phyloP scores from a whole-genome alignment of 2,888 invertebrate species.

The Rotaria sp. region DNA sequence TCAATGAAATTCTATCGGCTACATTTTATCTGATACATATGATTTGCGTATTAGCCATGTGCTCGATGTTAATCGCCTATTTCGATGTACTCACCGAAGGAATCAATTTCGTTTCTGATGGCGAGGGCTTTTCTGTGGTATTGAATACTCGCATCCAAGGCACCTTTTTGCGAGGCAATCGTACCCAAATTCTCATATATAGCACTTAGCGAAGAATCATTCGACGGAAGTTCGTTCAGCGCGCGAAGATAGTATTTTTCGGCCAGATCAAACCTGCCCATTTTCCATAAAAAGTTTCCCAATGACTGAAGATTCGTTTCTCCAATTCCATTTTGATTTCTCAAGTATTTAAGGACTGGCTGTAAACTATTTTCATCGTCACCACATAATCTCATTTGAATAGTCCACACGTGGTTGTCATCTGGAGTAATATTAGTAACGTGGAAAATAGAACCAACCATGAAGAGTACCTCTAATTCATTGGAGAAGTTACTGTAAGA shows the following conservation, averaged over 20 bases:
- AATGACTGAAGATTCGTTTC: background rate
- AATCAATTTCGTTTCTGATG: no score
- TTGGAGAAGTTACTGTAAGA: background rate
- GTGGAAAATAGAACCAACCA: background rate
- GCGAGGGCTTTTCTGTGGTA: no score
- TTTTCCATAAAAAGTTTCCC: background rate
- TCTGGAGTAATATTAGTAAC: background rate
- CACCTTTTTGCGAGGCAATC: background rate
- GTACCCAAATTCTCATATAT: background rate
- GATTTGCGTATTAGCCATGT: no score
- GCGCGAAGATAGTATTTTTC: background rate
- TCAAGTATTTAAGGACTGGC: background rate
- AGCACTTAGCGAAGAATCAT: background rate
- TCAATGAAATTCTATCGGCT: no score
- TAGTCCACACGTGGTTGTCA: background rate
- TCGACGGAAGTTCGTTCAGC: background rate
- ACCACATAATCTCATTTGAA: background rate
- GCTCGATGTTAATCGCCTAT: no score
- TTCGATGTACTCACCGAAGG: no score
- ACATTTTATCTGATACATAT: no score
- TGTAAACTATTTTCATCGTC: background rate
- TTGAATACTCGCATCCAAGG: no score
- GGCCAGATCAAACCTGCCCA: background rate
- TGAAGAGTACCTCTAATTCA: background rate
- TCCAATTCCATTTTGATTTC: background rate